Evolutionary conservation across 2,797 vertebrate genomes (phyloP), one percentile per base, ranked within the genome.

Genomic region (Hoplostethus mediterraneus): DNA sequence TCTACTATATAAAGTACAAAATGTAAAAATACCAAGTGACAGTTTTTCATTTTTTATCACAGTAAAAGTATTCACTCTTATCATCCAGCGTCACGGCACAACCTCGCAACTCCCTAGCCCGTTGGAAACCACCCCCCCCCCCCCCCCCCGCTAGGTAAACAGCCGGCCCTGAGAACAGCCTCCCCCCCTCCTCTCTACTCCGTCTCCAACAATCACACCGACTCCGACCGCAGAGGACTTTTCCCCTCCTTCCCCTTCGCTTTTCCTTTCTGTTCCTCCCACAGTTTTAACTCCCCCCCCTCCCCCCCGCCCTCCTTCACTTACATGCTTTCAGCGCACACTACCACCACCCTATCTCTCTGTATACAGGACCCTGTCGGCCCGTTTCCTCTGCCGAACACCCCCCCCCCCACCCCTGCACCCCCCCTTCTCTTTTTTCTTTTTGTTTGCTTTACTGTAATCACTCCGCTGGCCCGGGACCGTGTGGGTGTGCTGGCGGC

Each of bases 401-500:
- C 86, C 90, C 83, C 67, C 6, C 33, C 67, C 6, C 33, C 83
- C 85, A 33, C 4, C 4, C 31, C 31, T 6, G 67, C 85, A 80
- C 82, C 86, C 90, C 83, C 67, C 6, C 33, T n/a, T 11, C 6
- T 33, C 94, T 92, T 85, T 81, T 85, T 94, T 91, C 95, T 92
- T 95, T 96, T 95, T 96, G 96, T 97, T 97, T 97, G 96, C 96
- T 96, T 96, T 97, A 96, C 96, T 97, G 96, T 97, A 98, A 98
- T 98, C 97, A 96, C 96, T 96, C 96, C 95, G 94, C 96, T 96
- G 96, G 96, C 95, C 96, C 95, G 96, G 95, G 97, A 97, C 96
- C 94, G 96, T 97, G 97, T 97, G 96, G 97, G 97, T 97, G 97
- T 97, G 97, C 97, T 98, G 97, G 97, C 97, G 96, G 95, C 92